phyloP scores from a whole-genome alignment of 2,797 vertebrate species.

The Hirundo rustica region DNA sequence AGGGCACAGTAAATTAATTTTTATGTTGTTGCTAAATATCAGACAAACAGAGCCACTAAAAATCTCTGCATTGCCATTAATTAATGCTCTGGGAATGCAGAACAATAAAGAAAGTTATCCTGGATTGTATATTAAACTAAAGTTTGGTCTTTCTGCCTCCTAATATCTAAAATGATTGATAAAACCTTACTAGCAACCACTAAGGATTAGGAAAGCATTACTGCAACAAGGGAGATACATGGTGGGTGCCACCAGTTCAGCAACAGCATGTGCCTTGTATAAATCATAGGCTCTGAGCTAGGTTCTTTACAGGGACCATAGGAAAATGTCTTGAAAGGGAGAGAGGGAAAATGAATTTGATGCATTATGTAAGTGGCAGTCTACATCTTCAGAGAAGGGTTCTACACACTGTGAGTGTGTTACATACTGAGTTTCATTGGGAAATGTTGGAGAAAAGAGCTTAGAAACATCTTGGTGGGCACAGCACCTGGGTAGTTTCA shows the following conservation, averaged over 20 bases:
- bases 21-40: neutral
- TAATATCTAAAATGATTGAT: conserved; percentile 20
- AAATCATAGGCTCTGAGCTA: conserved; percentile 2
- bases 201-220: conserved; percentile 40
- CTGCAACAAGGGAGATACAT: neutral
- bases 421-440: neutral
- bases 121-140: neutral
- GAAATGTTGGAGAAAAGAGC: neutral
- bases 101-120: neutral
- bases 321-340: conserved; percentile 41
- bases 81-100: neutral
- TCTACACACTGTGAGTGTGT: neutral
- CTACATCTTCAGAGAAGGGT: conserved; percentile 28
- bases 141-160: neutral
- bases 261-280: neutral
- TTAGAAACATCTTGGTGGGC: neutral
- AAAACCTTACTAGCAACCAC: neutral
- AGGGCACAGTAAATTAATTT: neutral
- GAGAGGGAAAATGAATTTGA: conserved; percentile 42
- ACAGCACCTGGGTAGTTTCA: neutral
- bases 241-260: neutral
- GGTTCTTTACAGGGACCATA: conserved; percentile 11
- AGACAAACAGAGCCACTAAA: neutral
- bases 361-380: conserved; percentile 45
- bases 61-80: neutral